These are phyloP conservation scores for Gadus macrocephalus DNA, from an alignment of 2,113 vertebrate genomes.

Conservation along the genomic window DNA sequence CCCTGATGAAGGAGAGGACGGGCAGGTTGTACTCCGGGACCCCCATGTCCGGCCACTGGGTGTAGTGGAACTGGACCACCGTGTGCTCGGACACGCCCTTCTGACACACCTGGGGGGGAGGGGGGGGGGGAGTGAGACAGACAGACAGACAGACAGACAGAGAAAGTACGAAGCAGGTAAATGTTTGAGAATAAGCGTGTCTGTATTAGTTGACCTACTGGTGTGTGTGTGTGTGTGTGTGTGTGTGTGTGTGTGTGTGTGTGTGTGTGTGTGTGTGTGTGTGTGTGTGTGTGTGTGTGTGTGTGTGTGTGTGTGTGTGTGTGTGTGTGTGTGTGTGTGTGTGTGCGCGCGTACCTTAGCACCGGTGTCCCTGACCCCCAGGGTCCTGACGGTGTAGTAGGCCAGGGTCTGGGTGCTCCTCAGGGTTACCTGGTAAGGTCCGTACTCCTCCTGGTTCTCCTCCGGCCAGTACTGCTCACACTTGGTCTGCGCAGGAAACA, in stretches of 20 bases:
- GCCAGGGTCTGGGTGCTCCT: slow-evolving; percentile 84
- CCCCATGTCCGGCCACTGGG: slow-evolving; percentile 98
- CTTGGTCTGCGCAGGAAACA: slow-evolving; percentile 78
- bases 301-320: no score
- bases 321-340: no score
- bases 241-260: no score
- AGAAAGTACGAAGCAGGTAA: no score
- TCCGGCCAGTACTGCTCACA: slow-evolving; percentile 98
- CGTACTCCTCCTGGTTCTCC: slow-evolving; percentile 90
- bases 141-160: no score
- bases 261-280: slow-evolving; percentile 9
- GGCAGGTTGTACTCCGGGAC: slow-evolving; percentile 92
- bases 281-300: no score
- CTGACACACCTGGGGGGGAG: slow-evolving; percentile 74
- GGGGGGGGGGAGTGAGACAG: no score
- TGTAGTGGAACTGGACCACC: slow-evolving; percentile 92
- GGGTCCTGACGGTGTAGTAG: slow-evolving; percentile 90
- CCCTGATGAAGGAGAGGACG: slow-evolving; percentile 88
- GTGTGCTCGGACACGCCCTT: slow-evolving; percentile 79
- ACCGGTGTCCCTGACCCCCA: slow-evolving; percentile 83
- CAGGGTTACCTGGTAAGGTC: slow-evolving; percentile 87
- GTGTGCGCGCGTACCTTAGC: slow-evolving; percentile 74
- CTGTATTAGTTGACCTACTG: no score
- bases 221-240: no score
- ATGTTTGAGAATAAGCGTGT: no score